Evolutionary conservation across 2,797 vertebrate species (phyloP).

Genomic region (Coccyzus lansbergi): DNA sequence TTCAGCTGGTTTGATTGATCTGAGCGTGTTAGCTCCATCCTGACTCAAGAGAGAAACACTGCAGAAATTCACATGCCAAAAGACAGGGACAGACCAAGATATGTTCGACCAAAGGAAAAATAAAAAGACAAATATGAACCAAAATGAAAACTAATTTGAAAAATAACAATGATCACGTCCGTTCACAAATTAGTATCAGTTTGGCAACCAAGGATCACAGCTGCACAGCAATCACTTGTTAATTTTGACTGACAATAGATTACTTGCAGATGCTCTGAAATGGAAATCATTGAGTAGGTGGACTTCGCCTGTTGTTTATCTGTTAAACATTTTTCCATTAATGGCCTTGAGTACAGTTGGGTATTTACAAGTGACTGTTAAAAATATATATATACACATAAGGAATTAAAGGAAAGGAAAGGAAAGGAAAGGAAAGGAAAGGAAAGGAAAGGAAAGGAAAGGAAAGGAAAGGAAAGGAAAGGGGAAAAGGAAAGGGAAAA

Average conservation of each 20-base stretch:
- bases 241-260: slow-evolving; percentile 30
- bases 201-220: slow-evolving; percentile 55
- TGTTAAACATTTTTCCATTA: background rate
- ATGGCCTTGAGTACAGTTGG: slow-evolving; percentile 40
- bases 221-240: slow-evolving; percentile 57
- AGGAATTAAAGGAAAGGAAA: too few relatives aligned
- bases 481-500: too few relatives aligned
- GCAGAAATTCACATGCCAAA: background rate
- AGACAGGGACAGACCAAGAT: background rate
- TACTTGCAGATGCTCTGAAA: slow-evolving; percentile 53
- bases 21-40: background rate
- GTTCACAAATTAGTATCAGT: slow-evolving; percentile 18
- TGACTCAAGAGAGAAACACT: slow-evolving; percentile 3
- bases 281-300: slow-evolving; percentile 1
- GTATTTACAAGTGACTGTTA: slow-evolving; percentile 58
- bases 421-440: too few relatives aligned
- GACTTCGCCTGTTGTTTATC: background rate
- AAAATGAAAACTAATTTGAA: background rate
- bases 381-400: slow-evolving; percentile 31
- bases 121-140: background rate
- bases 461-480: too few relatives aligned
- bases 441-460: too few relatives aligned
- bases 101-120: background rate
- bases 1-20: background rate
- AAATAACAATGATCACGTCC: background rate